phyloP scores from a whole-genome alignment of 37 sponge, comb jelly and placozoan species.

The Chondrosia reniformis region DNA sequence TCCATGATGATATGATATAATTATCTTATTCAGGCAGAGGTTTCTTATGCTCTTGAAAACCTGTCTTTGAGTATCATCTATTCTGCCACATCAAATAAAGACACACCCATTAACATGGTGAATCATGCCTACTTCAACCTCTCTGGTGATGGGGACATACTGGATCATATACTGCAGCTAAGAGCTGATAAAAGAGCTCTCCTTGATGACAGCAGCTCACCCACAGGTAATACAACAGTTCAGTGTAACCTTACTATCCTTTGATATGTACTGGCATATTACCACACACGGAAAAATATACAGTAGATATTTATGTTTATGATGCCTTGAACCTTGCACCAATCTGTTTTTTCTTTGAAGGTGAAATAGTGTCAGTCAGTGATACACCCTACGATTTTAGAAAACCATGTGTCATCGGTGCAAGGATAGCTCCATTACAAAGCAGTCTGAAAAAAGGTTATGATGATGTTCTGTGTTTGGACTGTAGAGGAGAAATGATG shows the following conservation, averaged over 20 bases:
- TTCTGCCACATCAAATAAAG: slow-evolving; percentile 51
- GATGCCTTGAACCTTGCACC: background rate
- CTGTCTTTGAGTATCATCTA: slow-evolving; percentile 55
- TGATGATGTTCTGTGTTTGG: slow-evolving; percentile 70
- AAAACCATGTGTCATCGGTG: slow-evolving; percentile 61
- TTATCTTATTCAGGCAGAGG: background rate
- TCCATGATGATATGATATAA: too few species aligned
- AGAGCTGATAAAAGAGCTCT: background rate
- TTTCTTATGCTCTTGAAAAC: background rate
- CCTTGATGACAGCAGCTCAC: slow-evolving; percentile 9
- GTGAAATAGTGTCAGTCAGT: slow-evolving; percentile 53
- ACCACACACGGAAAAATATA: background rate
- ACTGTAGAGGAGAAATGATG: background rate
- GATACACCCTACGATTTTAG: slow-evolving; percentile 78
- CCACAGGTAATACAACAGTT: background rate
- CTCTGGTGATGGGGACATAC: slow-evolving; percentile 34
- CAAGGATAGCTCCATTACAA: slow-evolving; percentile 23
- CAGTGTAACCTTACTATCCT: too few species aligned
- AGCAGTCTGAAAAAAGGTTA: slow-evolving; percentile 66
- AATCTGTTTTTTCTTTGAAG: slow-evolving; percentile 12
- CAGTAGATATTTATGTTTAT: background rate
- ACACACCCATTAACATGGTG: slow-evolving; percentile 81
- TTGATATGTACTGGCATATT: background rate
- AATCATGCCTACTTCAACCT: slow-evolving; percentile 97
- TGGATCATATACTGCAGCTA: background rate